Evolutionary conservation across 92 coral and sea anemone genomes (phyloP), one percentile per base, ranked within the genome.

Genomic region (Porites divaricata): DNA sequence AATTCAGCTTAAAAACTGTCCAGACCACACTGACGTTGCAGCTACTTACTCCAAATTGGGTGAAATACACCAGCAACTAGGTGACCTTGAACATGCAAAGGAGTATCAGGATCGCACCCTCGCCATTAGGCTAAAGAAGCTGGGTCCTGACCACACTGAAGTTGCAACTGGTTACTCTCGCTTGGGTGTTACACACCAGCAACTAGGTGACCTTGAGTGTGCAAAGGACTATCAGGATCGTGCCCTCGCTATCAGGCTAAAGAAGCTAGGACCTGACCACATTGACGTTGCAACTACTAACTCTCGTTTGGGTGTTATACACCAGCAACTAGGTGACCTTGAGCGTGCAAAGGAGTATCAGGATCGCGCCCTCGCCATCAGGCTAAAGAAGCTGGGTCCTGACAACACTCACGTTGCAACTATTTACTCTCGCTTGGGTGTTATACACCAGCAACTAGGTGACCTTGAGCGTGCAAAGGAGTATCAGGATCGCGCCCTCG

Each of bases 101-200:
- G 64, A 57, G 63, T 76, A 25, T 65, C 61, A 78, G 19, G 84
- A 84, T 28, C 67, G 76, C 17, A 77, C 88, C n/a, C 67, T 84
- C 41, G 41, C 41, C 41, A 28, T 28, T 9, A 53, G 0, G 0
- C 58, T 13, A 9, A 13, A 53, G 58, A 53, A 53, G 58, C 58
- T 53, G 12, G 58, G 58, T 53, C 58, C 58, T 53, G 14, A 53
- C 14, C 15, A 53, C 14, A 9, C 14, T 9, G 3, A 9, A 0
- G 58, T 9, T 53, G 58, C 58, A 28, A 28, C 5, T 28, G 4
- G 4, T 28, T 28, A 69, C 17, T 6, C 17, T 1, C 16, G 1
- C 13, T 26, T 69, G 9, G 74, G 20, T 9, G 0, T 0, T 35
- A 7, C 35, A 25, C 53, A 25, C 53, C 20, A 5, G 35, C 41